Base-by-base conservation (phyloP, 1,140 invertebrate species). In the Heliconius himera region DNA sequence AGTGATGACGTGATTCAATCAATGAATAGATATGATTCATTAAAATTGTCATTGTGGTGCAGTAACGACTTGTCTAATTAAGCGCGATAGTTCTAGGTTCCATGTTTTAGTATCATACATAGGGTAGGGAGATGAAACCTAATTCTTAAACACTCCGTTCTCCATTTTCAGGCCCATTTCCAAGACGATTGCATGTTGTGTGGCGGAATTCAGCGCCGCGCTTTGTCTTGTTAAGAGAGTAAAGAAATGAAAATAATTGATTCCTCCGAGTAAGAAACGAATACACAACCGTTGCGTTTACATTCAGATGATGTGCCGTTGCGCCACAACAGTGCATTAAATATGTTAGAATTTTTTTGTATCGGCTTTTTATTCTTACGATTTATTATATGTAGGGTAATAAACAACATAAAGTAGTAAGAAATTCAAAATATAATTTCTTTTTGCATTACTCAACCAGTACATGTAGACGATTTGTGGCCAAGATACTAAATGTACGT, bases 1-100 rank as follows among this genome's bases (percentile, higher is more conserved):
- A 22, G 60, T n/a, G 26, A n/a, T 66, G 60, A 66, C 22, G 60
- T 66, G 26, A 13, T 29, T 66, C 60, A 26, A 46, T 26, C 60
- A 26, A 66, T 66, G 60, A 66, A 29, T 66, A 66, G 60, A 29
- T 60, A 60, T 29, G 29, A 66, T 66, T 66, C 22, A 66, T 66
- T 29, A 9, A 13, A 26, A 29, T 66, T 66, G 54, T 1, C 8
- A 56, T 11, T 9, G 3, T 56, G n/a, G 54, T 22, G 9, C n/a
- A 56, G n/a, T 56, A 22, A 13, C 13, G 20, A 8, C 20, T 54
- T 54, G 20, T n/a, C 51, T 54, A 2, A 54, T 18, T 54, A 54
- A n/a, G n/a, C 20, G 20, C 20, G 51, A 54, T 54, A 54, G 51
- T 54, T n/a, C 6, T n/a, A 20, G 8, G 18, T 54, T 46, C 41